Base-by-base conservation (phyloP, 2,888 invertebrate species). In the Sialis fuliginosa region DNA sequence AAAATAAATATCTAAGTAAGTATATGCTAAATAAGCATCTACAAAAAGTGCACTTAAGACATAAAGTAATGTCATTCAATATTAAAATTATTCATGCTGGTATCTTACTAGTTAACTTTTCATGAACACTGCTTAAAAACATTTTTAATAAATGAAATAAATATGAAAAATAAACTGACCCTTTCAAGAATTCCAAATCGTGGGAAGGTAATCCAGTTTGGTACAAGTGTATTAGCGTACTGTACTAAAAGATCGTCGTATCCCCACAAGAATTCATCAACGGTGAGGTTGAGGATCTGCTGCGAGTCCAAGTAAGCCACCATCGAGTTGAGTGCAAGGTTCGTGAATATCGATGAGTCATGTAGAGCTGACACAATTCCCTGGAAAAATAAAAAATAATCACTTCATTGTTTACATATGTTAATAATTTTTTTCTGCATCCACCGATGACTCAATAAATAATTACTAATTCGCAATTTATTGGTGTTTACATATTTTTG, bases 111-210 rank as follows among this genome's bases (percentile, higher is more conserved):
- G 4, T 22, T 22, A 22, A 22, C 22, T 22, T 22, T 22, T 22
- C 22, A 22, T 2, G 22, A 22, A 22, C 22, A 22, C 22, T 22
- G 22, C 22, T 22, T 22, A 22, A 22, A 22, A 22, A 4, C 4
- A 22, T 22, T 22, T 22, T 22, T 22, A 22, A 22, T 22, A 22
- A 22, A 22, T 22, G 22, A 4, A 22, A 22, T n/a, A 22, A 22
- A 22, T 22, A 22, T 2, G 4, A 22, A 22, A 22, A 22, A 22
- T 37, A 12, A 51, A 64, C 74, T 71, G 62, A 88, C 88, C 65
- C 86, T 71, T 57, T 87, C 88, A 54, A 90, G 64, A 42, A 90
- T 69, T 1, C 90, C 91, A 54, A 91, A 82, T 56, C 74, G 77
- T n/a, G 71, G 66, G 56, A 88, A 89, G 54, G 85, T 77, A 9